phyloP scores from a whole-genome alignment of 2,797 vertebrate genomes.

The Cuniculus paca region DNA sequence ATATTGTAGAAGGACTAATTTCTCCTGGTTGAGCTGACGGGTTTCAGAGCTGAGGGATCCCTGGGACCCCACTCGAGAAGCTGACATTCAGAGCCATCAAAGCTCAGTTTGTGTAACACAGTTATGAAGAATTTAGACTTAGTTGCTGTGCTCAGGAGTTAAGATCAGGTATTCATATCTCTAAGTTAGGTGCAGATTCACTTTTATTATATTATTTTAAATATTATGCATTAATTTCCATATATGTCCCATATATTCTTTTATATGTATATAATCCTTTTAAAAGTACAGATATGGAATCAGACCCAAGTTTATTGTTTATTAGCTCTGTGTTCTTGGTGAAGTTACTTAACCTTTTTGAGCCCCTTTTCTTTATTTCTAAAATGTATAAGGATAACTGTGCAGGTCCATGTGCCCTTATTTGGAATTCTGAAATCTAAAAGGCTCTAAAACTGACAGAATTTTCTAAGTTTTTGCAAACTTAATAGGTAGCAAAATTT shows the following conservation, averaged over 20 bases:
- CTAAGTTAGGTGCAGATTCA: background rate
- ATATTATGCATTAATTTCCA: background rate
- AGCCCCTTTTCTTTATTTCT: background rate
- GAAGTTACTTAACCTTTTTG: background rate
- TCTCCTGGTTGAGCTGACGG: background rate
- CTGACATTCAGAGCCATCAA: background rate
- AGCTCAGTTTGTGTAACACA: background rate
- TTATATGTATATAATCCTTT: slow-evolving; percentile 13
- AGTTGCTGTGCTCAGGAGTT: background rate
- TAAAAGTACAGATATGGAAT: background rate
- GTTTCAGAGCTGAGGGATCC: background rate
- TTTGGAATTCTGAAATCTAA: slow-evolving; percentile 27
- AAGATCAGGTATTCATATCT: background rate
- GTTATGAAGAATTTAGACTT: background rate
- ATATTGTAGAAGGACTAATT: background rate
- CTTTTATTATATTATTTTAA: slow-evolving; percentile 32
- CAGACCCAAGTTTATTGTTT: background rate
- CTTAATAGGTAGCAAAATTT: slow-evolving; percentile 23
- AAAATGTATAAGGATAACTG: background rate
- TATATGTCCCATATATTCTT: background rate
- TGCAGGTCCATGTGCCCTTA: background rate
- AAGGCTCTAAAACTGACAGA: background rate
- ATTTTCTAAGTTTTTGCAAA: slow-evolving; percentile 33
- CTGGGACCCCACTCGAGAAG: background rate
- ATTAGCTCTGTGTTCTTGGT: background rate